Percentiles rank a stretch among this genome's conserved stretches.
Conservation (phyloP, 2,797 vertebrate species). For the Toxotes lorentzi region DNA sequence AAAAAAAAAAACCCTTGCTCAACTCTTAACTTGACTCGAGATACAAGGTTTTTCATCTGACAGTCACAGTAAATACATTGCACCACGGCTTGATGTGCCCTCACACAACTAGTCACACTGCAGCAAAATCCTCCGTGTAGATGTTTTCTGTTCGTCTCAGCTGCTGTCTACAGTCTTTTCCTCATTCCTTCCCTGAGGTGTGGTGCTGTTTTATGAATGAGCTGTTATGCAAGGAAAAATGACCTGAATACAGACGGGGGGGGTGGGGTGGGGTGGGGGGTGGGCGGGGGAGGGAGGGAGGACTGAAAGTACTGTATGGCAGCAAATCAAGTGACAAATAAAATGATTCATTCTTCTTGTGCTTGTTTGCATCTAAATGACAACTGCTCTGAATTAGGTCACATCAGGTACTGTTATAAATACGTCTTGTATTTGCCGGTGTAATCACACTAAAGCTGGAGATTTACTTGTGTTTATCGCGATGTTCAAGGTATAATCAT, state of each 20-base stretch:
- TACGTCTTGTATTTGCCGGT: constrained; percentile 2
- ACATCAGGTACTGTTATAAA: constrained; percentile 32
- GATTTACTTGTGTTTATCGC: constrained; percentile 48
- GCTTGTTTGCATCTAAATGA: constrained; percentile 18
- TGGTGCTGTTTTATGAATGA: constrained; percentile 83
- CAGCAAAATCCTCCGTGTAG: constrained; percentile 66
- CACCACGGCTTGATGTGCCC: constrained; percentile 30
- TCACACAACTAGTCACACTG: constrained; percentile 53
- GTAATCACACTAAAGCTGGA: constrained; percentile 33
- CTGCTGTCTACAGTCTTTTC: constrained; percentile 48
- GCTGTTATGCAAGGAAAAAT: constrained; percentile 76
- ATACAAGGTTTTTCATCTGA: constrained; percentile 11
- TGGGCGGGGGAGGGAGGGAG: not conserved
- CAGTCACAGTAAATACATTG: constrained; percentile 41
- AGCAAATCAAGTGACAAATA: constrained; percentile 38
- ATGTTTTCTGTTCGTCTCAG: constrained; percentile 59
- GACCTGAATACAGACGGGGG: constrained; percentile 68
- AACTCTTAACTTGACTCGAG: constrained; percentile 3
- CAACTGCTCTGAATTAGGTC: constrained; percentile 22
- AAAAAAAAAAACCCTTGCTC: not conserved
- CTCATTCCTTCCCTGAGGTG: constrained; percentile 63
- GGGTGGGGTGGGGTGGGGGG: not conserved
- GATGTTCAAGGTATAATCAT: constrained; percentile 40
- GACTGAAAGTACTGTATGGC: constrained; percentile 19
- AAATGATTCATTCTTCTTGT: constrained; percentile 22